Evolutionary conservation across 2,797 vertebrate genomes (phyloP), one percentile per base, ranked within the genome.

Genomic region (Benthosema pterotum): DNA sequence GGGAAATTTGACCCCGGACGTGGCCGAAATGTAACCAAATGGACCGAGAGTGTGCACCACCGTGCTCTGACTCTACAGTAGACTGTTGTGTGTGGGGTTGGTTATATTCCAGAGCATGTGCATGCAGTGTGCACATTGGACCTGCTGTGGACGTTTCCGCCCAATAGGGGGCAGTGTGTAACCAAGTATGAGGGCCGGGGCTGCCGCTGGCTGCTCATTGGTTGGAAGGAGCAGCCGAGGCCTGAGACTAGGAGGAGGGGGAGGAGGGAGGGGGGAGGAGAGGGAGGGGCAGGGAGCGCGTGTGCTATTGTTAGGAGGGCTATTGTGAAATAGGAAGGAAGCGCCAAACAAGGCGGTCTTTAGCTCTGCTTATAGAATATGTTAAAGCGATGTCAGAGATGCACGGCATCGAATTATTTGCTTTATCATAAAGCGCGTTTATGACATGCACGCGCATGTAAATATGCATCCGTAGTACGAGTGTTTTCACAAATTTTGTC

Each of bases 101-200:
- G 5, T 32, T 32, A 6, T 4, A 6, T 32, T 8, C 1, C 28
- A 32, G 28, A 32, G 28, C 28, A 32, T 32, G 6, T 6, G 28
- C 28, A 32, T 32, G 28, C 7, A 32, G 5, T 32, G 28, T 32
- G 13, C n/a, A 38, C 48, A 45, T 65, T 48, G 55, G 46, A 15
- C 38, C 16, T 42, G 16, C 54, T 12, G 2, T 32, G 28, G 28
- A 32, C 28, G 28, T 32, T 2, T 32, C 28, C 28, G 28, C 69
- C 88, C 92, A 91, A 88, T 91, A 93, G 93, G 89, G 93, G 93
- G 89, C 92, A 94, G 91, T 94, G 87, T 94, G 91, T 91, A 89
- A 89, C 86, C 87, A 79, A 91, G 84, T 89, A 94, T 91, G 55
- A 15, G 74, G 79, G 65, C 71, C 75, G 14, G 17, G 14, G 17